phyloP scores from a whole-genome alignment of 2,888 invertebrate genomes.

The Metalampra italica region DNA sequence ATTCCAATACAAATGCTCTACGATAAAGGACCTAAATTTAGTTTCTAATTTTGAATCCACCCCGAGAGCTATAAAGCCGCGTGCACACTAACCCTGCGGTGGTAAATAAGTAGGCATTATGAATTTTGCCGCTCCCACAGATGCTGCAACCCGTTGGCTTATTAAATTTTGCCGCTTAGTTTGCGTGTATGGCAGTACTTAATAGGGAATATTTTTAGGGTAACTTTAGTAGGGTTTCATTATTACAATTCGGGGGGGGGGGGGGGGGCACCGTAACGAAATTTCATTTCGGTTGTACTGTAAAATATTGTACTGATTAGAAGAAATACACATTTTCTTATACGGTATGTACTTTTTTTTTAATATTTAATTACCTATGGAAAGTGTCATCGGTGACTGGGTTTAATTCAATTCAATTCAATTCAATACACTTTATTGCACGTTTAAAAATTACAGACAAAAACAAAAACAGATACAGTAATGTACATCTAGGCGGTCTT shows the following conservation, averaged over 20 bases:
- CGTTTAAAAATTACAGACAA: too few relatives aligned
- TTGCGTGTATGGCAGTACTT: conserved; percentile 13
- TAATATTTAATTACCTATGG: too few relatives aligned
- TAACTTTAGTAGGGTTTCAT: conserved; percentile 14
- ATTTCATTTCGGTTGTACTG: too few relatives aligned
- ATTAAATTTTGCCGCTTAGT: conserved; percentile 29
- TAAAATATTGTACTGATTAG: too few relatives aligned
- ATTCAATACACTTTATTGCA: too few relatives aligned
- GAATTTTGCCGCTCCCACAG: conserved; percentile 22
- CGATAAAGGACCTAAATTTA: conserved; percentile 19
- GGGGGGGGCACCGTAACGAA: not conserved
- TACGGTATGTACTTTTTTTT: too few relatives aligned
- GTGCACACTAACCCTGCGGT: conserved; percentile 13
- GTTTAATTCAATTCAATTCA: too few relatives aligned
- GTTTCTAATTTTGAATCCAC: conserved; percentile 26
- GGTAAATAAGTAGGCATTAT: conserved; percentile 18
- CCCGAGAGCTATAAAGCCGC: conserved; percentile 19
- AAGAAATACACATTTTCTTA: too few relatives aligned
- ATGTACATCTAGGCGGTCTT: too few relatives aligned
- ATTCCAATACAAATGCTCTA: too few relatives aligned
- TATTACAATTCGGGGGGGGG: conserved; percentile 10
- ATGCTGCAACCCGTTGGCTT: conserved; percentile 19
- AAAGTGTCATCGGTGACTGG: too few relatives aligned
- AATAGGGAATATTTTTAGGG: conserved; percentile 17
- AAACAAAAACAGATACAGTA: too few relatives aligned